Conservation (phyloP, 2,888 invertebrate genomes). For the Volucella zonaria region DNA sequence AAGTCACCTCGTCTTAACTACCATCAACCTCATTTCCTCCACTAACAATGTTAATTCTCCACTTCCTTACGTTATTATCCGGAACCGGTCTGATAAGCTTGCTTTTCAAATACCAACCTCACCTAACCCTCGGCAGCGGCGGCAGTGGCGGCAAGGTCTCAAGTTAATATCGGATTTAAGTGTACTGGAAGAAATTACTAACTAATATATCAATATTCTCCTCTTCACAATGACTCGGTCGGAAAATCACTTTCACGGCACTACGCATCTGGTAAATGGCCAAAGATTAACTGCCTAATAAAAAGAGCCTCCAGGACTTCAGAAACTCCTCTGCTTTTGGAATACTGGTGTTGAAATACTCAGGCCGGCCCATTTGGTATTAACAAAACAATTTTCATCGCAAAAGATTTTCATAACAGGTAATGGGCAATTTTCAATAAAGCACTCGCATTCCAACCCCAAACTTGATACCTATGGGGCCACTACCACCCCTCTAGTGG, state of each 20-base stretch:
- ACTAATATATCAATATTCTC: constrained; percentile 27
- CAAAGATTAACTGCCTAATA: constrained; percentile 52
- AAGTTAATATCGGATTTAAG: background rate
- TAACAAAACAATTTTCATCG: constrained; percentile 65
- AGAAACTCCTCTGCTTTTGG: background rate
- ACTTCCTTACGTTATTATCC: constrained; percentile 11
- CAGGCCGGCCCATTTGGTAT: constrained; percentile 34
- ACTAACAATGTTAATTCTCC: constrained; percentile 4
- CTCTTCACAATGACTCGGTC: constrained; percentile 14
- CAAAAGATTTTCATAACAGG: constrained; percentile 58
- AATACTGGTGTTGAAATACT: background rate
- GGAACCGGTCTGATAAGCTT: constrained; percentile 2
- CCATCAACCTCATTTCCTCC: background rate
- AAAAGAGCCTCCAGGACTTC: constrained; percentile 18
- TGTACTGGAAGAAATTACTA: background rate
- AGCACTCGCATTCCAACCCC: constrained; percentile 47
- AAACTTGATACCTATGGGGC: constrained; percentile 10
- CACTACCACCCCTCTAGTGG: background rate
- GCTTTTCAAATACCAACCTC: background rate
- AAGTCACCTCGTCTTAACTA: constrained; percentile 1
- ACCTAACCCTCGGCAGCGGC: no score
- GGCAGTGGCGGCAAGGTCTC: background rate
- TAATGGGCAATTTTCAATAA: constrained; percentile 71
- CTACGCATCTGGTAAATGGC: constrained; percentile 16
- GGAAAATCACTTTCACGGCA: constrained; percentile 4